These are phyloP conservation scores for Chloromyia formosa DNA, from an alignment of 2,888 invertebrate species.

Conservation along the genomic window DNA sequence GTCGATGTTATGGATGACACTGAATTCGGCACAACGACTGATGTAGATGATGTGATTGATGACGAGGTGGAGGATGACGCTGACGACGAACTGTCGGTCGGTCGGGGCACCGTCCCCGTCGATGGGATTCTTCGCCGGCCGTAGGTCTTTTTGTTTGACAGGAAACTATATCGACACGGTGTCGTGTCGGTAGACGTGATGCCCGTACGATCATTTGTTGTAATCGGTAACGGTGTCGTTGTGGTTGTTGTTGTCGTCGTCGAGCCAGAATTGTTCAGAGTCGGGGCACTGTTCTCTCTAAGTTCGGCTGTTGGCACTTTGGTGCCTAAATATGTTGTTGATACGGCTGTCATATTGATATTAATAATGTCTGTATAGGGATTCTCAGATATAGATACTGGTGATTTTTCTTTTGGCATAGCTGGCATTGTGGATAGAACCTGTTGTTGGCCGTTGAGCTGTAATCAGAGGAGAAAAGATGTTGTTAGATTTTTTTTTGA, in stretches of 20 bases:
- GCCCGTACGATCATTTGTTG: conserved; percentile 11
- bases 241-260: conserved; percentile 2
- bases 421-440: conserved; percentile 61
- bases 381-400: conserved; percentile 60
- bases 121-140: not conserved
- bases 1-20: conserved; percentile 49
- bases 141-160: conserved; percentile 4
- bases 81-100: not conserved
- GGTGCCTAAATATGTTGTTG: conserved; percentile 29
- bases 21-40: not conserved
- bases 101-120: not conserved
- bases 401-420: conserved; percentile 64
- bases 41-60: not conserved
- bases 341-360: conserved; percentile 33
- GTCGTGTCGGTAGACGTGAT: not conserved
- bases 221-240: not conserved
- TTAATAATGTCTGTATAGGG: conserved; percentile 59
- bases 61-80: too few species aligned
- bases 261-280: conserved; percentile 4
- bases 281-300: too few species aligned
- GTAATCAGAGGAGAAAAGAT: conserved; percentile 47
- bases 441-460: conserved; percentile 58
- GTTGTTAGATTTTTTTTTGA: not conserved
- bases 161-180: not conserved
- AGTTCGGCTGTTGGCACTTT: conserved; percentile 16